phyloP scores from a whole-genome alignment of 1,140 invertebrate species.

The Colletes latitarsis region DNA sequence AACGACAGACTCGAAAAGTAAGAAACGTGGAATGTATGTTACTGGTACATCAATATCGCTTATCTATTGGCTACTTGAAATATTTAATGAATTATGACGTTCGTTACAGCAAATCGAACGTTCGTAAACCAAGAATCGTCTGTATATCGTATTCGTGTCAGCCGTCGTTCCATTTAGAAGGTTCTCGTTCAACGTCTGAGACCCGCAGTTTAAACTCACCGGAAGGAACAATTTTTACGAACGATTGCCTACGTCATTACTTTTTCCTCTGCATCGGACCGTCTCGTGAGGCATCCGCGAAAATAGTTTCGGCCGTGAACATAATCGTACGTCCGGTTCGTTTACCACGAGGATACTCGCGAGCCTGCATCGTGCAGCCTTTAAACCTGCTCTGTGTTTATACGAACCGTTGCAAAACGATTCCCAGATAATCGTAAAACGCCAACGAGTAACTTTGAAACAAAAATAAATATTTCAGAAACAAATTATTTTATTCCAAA shows the following conservation, averaged over 20 bases:
- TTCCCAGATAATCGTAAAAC: neutral
- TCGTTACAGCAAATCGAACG: no score
- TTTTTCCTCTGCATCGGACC: constrained; percentile 17
- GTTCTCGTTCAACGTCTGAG: neutral
- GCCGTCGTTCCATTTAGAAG: no score
- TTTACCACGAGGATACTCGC: constrained; percentile 28
- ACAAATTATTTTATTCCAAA: no score
- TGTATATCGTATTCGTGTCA: neutral
- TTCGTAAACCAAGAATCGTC: no score
- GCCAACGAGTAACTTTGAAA: neutral
- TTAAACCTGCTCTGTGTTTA: neutral
- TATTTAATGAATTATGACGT: no score
- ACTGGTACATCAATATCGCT: no score
- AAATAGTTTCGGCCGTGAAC: constrained; percentile 53
- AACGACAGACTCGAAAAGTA: no score
- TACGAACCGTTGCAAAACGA: constrained; percentile 6
- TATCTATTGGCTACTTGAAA: no score
- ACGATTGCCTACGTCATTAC: constrained; percentile 30
- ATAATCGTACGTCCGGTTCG: constrained; percentile 42
- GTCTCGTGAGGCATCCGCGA: constrained; percentile 46
- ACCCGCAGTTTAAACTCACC: neutral
- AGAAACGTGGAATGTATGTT: no score
- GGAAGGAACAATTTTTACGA: constrained; percentile 40
- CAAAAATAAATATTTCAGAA: neutral
- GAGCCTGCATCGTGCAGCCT: neutral